Base-by-base conservation (phyloP, 2,113 vertebrate genomes). In the Chaetura pelagica region DNA sequence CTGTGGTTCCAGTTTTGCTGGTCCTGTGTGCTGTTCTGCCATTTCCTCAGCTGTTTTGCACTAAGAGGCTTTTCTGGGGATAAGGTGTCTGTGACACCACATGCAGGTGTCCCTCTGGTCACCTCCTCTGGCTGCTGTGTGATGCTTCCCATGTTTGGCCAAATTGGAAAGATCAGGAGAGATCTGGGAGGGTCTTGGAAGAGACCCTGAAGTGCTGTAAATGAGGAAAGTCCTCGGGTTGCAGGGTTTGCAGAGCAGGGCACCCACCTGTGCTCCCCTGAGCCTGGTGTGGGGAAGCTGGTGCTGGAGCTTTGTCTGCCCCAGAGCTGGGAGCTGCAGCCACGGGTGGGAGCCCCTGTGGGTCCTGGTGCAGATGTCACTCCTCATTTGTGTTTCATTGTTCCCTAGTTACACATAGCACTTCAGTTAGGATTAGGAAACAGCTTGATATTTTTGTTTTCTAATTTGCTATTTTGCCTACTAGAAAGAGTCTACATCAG, bases 381-480 rank as follows among this genome's bases (percentile, higher is more conserved):
- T 24, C 1, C 79, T 64, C 22, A 6, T 38, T 71, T 76, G 57
- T 35, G 57, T 68, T 42, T 64, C 66, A 14, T 51, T 44, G 3
- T 40, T 49, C 92, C 0, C 5, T 79, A 51, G 91, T 91, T 87
- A 69, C 55, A 72, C 76, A 12, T 66, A 32, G 94, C 84, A 49
- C 8, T 87, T 91, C 54, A 4, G 48, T 57, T 42, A 57, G 94
- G 69, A 9, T 81, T 94, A 87, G 93, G 84, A 76, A 93, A 6
- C 84, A 76, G 93, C 94, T 87, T 66, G 74, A 3, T 69, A 32
- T 79, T 92, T 96, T 94, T 95, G 87, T 94, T 89, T 82, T 55
- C 84, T 87, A 54, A 89, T 95, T 93, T 92, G 84, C 78, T 89
- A 26, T 94, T 94, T 96, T 95, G 93, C 84, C 91, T 83, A 35